These are phyloP conservation scores for Agriopis leucophaearia DNA, from an alignment of 2,888 invertebrate genomes.

Conservation along the genomic window DNA sequence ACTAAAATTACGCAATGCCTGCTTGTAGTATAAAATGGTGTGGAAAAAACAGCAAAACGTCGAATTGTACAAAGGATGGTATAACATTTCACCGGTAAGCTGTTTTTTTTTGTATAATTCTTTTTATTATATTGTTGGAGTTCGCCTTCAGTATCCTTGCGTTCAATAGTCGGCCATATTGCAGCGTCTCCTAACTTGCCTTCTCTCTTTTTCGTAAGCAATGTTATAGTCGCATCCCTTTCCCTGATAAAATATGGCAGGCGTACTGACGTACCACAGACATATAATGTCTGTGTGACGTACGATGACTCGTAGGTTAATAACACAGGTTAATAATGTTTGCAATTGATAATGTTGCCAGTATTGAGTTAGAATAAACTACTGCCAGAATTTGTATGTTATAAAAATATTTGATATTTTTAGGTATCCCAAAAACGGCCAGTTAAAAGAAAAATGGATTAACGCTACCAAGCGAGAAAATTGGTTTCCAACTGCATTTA, in stretches of 20 bases:
- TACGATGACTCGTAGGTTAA: too few species aligned
- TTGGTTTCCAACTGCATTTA: slow-evolving; percentile 26
- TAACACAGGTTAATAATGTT: too few species aligned
- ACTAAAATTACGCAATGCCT: slow-evolving; percentile 7
- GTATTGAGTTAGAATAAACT: neutral
- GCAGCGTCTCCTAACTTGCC: neutral
- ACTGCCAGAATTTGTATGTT: neutral
- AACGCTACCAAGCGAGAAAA: slow-evolving; percentile 21
- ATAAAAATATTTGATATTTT: neutral
- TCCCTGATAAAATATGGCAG: neutral
- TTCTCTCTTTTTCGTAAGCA: slow-evolving; percentile 1
- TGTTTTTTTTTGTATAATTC: neutral
- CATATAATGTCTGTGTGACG: too few species aligned
- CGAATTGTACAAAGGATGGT: slow-evolving; percentile 20
- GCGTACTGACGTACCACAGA: neutral
- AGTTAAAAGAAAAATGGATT: slow-evolving; percentile 29
- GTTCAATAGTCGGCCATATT: slow-evolving; percentile 1
- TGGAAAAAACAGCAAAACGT: slow-evolving; percentile 19
- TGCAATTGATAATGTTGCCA: slow-evolving; percentile 3
- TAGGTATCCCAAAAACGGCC: slow-evolving; percentile 23
- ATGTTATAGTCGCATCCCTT: neutral
- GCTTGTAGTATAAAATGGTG: slow-evolving; percentile 28
- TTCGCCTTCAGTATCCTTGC: neutral
- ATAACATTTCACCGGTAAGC: slow-evolving; percentile 19
- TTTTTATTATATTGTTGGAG: neutral